A percentile compares a stretch with the other conserved stretches of the same genome.
Conservation (phyloP, 2,888 invertebrate genomes). For the Cryptus armator region DNA sequence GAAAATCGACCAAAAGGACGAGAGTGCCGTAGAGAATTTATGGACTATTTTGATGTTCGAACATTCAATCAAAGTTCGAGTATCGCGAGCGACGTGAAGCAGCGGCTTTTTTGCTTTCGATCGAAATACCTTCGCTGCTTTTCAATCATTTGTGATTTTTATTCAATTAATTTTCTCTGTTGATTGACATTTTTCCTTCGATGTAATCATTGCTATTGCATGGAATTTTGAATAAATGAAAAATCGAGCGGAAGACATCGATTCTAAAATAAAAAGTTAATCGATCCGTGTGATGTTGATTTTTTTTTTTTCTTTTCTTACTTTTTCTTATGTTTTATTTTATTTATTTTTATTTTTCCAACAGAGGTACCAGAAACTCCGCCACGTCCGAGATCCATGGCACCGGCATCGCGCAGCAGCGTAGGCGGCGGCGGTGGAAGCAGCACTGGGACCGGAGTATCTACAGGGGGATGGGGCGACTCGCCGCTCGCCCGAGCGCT, state of each 20-base stretch:
- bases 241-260: not conserved
- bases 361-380: slow-evolving; percentile 84
- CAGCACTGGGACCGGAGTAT: slow-evolving; percentile 75
- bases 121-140: slow-evolving; percentile 22
- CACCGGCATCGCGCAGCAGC: slow-evolving; percentile 83
- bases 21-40: too few species aligned
- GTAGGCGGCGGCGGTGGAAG: slow-evolving; percentile 75
- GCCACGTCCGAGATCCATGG: slow-evolving; percentile 89
- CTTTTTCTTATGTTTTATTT: not conserved
- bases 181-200: not conserved
- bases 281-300: not conserved
- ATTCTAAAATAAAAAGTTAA: too few species aligned
- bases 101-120: not conserved
- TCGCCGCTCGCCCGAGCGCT: slow-evolving; percentile 93
- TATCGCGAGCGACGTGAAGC: not conserved
- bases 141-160: not conserved
- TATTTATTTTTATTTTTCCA: slow-evolving; percentile 55
- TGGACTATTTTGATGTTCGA: not conserved
- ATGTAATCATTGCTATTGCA: too few species aligned
- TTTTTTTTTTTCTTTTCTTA: too few species aligned
- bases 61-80: slow-evolving; percentile 33
- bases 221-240: not conserved
- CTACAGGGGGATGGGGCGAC: slow-evolving; percentile 87
- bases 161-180: not conserved
- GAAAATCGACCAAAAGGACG: not conserved